Percentiles rank a stretch among this genome's conserved stretches.
Evolutionary conservation across 2,888 invertebrate species (phyloP).

Genomic region (Dryocosmus kuriphilus): DNA sequence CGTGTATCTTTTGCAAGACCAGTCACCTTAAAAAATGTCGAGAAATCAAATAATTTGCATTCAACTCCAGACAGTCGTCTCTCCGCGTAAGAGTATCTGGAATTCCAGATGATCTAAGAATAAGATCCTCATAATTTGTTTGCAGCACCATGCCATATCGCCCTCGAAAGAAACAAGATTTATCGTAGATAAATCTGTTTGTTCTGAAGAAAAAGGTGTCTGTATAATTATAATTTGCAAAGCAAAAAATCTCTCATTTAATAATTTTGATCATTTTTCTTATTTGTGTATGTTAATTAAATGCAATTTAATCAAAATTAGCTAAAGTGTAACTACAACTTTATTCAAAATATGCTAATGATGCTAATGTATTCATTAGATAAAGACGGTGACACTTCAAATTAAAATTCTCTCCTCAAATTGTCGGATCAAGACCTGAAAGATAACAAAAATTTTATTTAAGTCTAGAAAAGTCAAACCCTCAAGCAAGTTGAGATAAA

Average conservation of each 20-base stretch:
- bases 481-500: no score
- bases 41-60: slow-evolving; percentile 18
- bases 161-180: not conserved
- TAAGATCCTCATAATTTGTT: not conserved
- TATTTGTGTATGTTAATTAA: not conserved
- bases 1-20: not conserved
- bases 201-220: not conserved
- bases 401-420: not conserved
- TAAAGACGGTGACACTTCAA: not conserved
- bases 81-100: not conserved
- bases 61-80: not conserved
- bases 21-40: not conserved
- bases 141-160: not conserved
- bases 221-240: no score
- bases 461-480: no score
- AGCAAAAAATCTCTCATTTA: not conserved
- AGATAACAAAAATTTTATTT: no score
- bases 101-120: not conserved
- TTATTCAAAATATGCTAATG: not conserved
- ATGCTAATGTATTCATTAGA: not conserved
- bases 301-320: not conserved
- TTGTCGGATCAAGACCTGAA: not conserved
- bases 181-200: not conserved
- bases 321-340: not conserved
- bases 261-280: not conserved